A percentile compares a stretch with the other conserved stretches of the same genome.
These are phyloP conservation scores for Rhabditoides inermis DNA, from an alignment of 2,888 invertebrate genomes.

Conservation along the genomic window DNA sequence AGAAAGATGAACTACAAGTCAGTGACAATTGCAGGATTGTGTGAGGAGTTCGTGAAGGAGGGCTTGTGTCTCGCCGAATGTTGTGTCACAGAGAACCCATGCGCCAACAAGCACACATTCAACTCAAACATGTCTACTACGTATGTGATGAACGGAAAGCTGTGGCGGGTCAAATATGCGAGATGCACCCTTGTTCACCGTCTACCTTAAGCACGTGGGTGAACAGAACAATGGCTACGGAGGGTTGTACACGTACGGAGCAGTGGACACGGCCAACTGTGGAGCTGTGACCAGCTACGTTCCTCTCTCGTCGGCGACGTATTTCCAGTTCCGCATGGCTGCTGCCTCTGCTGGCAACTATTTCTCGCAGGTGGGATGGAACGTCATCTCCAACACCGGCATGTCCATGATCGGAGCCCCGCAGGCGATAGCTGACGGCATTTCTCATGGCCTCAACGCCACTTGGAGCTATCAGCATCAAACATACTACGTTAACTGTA, in stretches of 20 bases:
- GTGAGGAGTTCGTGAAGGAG: no score
- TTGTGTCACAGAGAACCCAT: no score
- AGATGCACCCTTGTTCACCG: constrained; percentile 30
- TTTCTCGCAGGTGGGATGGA: no score
- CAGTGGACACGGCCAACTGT: constrained; percentile 27
- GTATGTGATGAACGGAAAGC: constrained; percentile 57
- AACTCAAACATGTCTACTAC: constrained; percentile 73
- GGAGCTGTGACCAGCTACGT: constrained; percentile 19
- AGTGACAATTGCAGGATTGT: no score
- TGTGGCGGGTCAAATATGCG: constrained; percentile 55
- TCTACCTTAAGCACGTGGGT: constrained; percentile 27
- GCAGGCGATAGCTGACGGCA: constrained; percentile 5
- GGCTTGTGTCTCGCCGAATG: no score
- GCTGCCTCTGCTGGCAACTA: no score
- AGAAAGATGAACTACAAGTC: no score
- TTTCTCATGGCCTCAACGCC: constrained; percentile 4
- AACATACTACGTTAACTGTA: constrained; percentile 21
- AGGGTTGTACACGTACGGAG: constrained; percentile 36
- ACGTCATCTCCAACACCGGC: constrained; percentile 28
- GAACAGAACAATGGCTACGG: constrained; percentile 20
- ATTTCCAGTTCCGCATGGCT: constrained; percentile 24
- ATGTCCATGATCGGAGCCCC: constrained; percentile 22
- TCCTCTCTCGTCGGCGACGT: constrained; percentile 27
- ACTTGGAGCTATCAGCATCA: no score
- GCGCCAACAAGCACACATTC: constrained; percentile 53